phyloP scores from a whole-genome alignment of 2,113 vertebrate species.

The Equus quagga region DNA sequence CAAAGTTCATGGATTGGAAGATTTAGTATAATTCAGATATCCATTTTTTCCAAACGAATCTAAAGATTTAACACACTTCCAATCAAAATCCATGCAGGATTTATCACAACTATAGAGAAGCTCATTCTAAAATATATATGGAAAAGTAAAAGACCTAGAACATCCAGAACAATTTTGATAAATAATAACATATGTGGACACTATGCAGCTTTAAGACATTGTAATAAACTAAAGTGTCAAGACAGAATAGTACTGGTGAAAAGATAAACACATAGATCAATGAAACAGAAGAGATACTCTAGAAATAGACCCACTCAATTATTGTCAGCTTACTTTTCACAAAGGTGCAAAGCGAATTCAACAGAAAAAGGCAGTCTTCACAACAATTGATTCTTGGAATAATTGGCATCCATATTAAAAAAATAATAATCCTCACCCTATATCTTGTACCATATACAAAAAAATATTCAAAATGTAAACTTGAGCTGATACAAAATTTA shows the following conservation, averaged over 20 bases:
- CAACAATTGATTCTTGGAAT: neutral
- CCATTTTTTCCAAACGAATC: neutral
- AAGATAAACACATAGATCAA: neutral
- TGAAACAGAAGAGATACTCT: neutral
- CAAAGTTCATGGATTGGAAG: neutral
- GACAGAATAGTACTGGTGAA: neutral
- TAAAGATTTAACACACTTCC: neutral
- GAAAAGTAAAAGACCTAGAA: neutral
- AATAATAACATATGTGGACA: neutral
- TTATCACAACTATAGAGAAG: neutral
- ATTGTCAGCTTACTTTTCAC: neutral
- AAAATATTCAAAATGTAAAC: neutral
- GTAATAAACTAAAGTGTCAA: neutral
- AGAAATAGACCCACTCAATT: neutral
- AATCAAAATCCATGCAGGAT: neutral
- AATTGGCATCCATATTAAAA: neutral
- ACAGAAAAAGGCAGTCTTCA: neutral
- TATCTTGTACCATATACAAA: neutral
- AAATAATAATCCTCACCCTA: neutral
- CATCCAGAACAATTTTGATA: neutral
- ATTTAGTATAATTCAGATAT: neutral
- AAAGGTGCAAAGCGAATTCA: neutral
- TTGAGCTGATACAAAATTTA: neutral
- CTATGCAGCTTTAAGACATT: neutral
- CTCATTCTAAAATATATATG: neutral